A percentile compares a stretch with the other conserved stretches of the same genome.
These are phyloP conservation scores for Ammospiza caudacuta DNA, from an alignment of 2,113 vertebrate species.

Conservation along the genomic window DNA sequence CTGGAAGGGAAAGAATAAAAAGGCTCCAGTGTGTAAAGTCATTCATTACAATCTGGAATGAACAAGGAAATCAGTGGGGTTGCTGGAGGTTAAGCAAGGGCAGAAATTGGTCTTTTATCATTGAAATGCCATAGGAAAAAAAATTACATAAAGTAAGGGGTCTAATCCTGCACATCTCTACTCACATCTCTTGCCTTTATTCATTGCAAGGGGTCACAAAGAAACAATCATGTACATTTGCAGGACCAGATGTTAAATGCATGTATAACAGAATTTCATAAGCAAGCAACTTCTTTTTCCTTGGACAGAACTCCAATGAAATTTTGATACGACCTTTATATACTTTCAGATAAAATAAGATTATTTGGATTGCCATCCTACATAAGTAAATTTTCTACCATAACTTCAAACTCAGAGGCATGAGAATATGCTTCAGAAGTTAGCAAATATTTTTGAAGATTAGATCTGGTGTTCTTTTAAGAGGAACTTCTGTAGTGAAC, in stretches of 20 bases:
- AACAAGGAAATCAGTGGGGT: slow-evolving; percentile 41
- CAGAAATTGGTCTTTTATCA: slow-evolving; percentile 62
- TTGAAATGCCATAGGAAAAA: slow-evolving; percentile 11
- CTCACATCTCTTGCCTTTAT: background rate
- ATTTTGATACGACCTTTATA: slow-evolving; percentile 34
- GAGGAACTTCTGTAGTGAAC: background rate
- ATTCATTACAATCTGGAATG: slow-evolving; percentile 56
- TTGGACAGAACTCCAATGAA: background rate
- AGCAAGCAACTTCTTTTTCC: slow-evolving; percentile 15
- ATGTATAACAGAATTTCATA: slow-evolving; percentile 33
- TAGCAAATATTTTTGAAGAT: slow-evolving; percentile 10
- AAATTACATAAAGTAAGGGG: background rate
- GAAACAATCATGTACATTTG: background rate
- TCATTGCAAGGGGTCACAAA: background rate
- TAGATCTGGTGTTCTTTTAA: background rate
- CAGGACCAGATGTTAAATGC: slow-evolving; percentile 26
- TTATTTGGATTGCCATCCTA: slow-evolving; percentile 17
- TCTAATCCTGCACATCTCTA: background rate
- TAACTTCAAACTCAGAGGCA: background rate
- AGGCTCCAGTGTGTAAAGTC: slow-evolving; percentile 36
- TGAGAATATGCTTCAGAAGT: background rate
- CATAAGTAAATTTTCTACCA: slow-evolving; percentile 33
- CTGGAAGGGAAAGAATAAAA: slow-evolving; percentile 55
- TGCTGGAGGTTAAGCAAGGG: slow-evolving; percentile 56
- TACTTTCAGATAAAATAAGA: slow-evolving; percentile 24